phyloP scores from a whole-genome alignment of 2,797 vertebrate genomes.

The Pelobates cultripes region DNA sequence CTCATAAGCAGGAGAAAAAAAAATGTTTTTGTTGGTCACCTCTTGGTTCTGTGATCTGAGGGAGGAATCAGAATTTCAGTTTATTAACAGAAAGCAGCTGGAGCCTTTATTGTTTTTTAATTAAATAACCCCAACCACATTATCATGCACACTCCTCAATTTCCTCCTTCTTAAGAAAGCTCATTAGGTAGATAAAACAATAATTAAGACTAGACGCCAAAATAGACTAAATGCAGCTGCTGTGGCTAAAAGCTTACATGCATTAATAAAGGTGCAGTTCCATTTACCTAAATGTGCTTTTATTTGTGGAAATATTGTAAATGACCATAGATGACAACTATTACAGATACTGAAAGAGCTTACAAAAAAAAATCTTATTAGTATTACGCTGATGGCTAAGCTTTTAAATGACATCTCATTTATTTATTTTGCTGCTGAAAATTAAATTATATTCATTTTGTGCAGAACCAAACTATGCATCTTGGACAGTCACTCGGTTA shows the following conservation, averaged over 20 bases:
- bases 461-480: background rate
- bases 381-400: background rate
- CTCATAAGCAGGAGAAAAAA: background rate
- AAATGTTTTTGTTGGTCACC: constrained; percentile 5
- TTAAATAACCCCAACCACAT: constrained; percentile 69
- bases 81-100: constrained; percentile 69
- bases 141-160: constrained; percentile 50
- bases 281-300: constrained; percentile 16
- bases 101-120: constrained; percentile 76
- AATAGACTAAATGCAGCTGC: constrained; percentile 48
- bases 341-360: no score
- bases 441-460: background rate
- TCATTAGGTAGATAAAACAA: constrained; percentile 69
- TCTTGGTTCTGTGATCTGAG: constrained; percentile 32
- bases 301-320: background rate
- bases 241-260: constrained; percentile 31
- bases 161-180: constrained; percentile 65
- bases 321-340: background rate
- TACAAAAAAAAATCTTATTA: background rate
- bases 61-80: constrained; percentile 57
- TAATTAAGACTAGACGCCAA: constrained; percentile 70
- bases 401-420: background rate
- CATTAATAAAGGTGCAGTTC: constrained; percentile 26
- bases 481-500: background rate
- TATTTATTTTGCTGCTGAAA: background rate